phyloP scores from a whole-genome alignment of 2,113 vertebrate genomes.

The Silurus asotus region DNA sequence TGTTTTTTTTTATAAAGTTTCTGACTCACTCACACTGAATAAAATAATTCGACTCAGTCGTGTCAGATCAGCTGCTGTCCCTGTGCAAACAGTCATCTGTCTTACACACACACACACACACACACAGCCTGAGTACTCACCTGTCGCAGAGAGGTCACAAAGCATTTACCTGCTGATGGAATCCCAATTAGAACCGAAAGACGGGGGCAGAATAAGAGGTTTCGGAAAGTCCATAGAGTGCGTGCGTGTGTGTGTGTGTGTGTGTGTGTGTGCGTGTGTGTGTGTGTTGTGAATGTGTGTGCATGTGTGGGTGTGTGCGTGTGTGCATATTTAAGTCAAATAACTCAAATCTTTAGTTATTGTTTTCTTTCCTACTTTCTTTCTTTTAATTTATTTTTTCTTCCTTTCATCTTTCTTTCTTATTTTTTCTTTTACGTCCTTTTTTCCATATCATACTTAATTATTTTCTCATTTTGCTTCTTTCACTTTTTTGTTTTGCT shows the following conservation, averaged over 20 bases:
- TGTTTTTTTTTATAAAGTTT: constrained; percentile 32
- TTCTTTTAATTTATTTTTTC: no score
- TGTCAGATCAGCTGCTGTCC: constrained; percentile 57
- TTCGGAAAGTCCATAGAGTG: not conserved
- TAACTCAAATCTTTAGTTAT: no score
- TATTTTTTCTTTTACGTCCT: no score
- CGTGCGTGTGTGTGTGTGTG: constrained; percentile 40
- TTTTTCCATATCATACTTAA: no score
- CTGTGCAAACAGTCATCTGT: constrained; percentile 48
- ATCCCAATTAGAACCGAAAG: constrained; percentile 73
- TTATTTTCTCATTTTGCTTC: no score
- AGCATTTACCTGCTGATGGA: constrained; percentile 78
- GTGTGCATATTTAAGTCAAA: not conserved
- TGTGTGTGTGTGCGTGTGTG: constrained; percentile 44
- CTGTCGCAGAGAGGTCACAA: constrained; percentile 73
- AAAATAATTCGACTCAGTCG: constrained; percentile 60
- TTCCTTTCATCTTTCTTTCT: no score
- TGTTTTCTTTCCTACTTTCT: no score
- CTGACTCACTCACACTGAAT: constrained; percentile 50
- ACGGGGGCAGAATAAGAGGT: constrained; percentile 51
- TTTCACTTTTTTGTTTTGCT: no score
- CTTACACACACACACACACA: constrained; percentile 4
- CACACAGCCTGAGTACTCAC: constrained; percentile 46
- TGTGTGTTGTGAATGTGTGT: constrained; percentile 22
- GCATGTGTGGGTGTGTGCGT: constrained; percentile 49